These are phyloP conservation scores for Pediacus dermestoides DNA, from an alignment of 2,888 invertebrate species.

Conservation along the genomic window DNA sequence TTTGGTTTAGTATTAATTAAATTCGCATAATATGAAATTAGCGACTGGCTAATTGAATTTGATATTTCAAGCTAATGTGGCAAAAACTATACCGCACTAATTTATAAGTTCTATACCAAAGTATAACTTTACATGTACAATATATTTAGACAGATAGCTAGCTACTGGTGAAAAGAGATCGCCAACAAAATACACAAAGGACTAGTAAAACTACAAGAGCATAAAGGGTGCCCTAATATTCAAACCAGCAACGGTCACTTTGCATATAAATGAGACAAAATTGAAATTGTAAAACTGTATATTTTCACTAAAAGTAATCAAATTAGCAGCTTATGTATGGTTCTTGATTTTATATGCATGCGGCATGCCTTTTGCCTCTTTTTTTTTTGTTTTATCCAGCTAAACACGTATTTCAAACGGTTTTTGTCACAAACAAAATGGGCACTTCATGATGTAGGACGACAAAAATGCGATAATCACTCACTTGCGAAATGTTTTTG, in stretches of 20 bases:
- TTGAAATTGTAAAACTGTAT: conserved; percentile 44
- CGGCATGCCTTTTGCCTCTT: too few species aligned
- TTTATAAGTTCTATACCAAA: conserved; percentile 3
- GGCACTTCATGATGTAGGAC: too few species aligned
- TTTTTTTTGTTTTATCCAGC: too few species aligned
- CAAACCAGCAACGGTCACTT: conserved; percentile 41
- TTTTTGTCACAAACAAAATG: too few species aligned
- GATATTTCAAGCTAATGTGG: too few species aligned
- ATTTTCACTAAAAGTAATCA: conserved; percentile 38
- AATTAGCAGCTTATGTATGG: conserved; percentile 33
- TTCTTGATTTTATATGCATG: conserved; percentile 29
- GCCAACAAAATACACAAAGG: conserved; percentile 32
- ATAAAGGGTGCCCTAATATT: conserved; percentile 39
- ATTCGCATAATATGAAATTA: too few species aligned
- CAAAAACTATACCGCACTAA: conserved; percentile 3
- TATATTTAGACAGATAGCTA: too few species aligned
- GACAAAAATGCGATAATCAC: too few species aligned
- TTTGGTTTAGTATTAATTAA: too few species aligned
- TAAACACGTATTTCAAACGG: too few species aligned
- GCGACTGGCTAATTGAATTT: too few species aligned
- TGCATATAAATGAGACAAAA: conserved; percentile 45
- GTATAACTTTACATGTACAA: conserved; percentile 24
- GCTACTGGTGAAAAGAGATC: conserved; percentile 20
- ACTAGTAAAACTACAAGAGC: conserved; percentile 36
- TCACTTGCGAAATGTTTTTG: too few species aligned